Evolutionary conservation across 1,140 invertebrate genomes (phyloP).

Genomic region (Heterodera schachtii): DNA sequence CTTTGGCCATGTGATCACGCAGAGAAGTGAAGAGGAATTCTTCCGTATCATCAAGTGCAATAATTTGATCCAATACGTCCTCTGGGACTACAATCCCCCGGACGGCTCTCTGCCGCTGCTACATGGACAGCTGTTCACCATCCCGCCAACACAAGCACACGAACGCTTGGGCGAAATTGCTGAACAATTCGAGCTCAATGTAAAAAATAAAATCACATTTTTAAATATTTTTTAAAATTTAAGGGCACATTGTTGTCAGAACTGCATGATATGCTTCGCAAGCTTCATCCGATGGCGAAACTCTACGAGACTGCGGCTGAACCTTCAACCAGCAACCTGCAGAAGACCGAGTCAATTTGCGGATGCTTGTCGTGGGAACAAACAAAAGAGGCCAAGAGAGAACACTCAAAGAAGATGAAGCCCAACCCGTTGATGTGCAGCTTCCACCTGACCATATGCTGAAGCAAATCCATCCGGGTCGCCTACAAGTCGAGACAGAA

Average conservation of each 20-base stretch:
- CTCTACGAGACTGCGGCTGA: background rate
- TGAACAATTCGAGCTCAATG: background rate
- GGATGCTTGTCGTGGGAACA: background rate
- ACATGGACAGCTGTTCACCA: conserved; percentile 1
- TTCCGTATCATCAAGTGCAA: background rate
- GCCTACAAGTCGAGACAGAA: background rate
- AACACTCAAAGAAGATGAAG: background rate
- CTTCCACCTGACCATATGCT: background rate
- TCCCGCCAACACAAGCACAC: background rate
- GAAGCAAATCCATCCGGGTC: background rate
- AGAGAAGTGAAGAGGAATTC: background rate
- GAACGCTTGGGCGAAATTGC: conserved; percentile 6
- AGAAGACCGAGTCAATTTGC: background rate
- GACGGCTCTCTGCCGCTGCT: background rate
- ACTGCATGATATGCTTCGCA: background rate
- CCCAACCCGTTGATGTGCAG: background rate
- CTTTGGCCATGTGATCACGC: background rate
- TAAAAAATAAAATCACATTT: too few relatives aligned
- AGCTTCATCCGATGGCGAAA: background rate
- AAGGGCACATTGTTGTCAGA: too few relatives aligned
- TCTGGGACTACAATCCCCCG: background rate
- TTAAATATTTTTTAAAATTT: too few relatives aligned
- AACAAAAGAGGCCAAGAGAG: background rate
- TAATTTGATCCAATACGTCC: background rate
- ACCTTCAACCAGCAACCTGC: background rate